Conservation (phyloP, 2,113 vertebrate genomes). For the Gnathonemus longibarbis region DNA sequence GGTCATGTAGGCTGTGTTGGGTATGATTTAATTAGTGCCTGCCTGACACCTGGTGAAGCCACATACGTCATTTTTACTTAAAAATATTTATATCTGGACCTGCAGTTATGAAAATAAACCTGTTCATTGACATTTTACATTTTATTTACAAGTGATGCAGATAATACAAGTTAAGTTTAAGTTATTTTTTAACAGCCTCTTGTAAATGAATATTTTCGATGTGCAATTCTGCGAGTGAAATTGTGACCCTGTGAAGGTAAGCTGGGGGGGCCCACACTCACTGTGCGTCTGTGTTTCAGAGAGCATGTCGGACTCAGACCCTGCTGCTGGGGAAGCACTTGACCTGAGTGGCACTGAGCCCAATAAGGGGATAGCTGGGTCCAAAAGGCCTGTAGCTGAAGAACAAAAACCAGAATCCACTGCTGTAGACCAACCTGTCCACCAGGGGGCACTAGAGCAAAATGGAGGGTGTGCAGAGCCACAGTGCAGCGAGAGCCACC, state of each 20-base stretch:
- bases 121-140: not conserved
- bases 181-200: not conserved
- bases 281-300: constrained; percentile 56
- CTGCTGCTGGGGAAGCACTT: constrained; percentile 53
- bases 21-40: not conserved
- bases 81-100: not conserved
- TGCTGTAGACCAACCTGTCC: constrained; percentile 17
- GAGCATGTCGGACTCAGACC: constrained; percentile 73
- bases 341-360: constrained; percentile 55
- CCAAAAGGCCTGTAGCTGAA: not conserved
- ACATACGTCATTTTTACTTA: not conserved
- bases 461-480: constrained; percentile 24
- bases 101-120: not conserved
- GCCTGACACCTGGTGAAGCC: not conserved
- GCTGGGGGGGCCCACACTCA: not conserved
- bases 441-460: constrained; percentile 41
- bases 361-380: constrained; percentile 28
- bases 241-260: not conserved
- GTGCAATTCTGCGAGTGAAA: not conserved
- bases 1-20: not conserved
- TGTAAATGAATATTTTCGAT: not conserved
- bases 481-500: not conserved
- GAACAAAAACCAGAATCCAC: constrained; percentile 21
- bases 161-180: not conserved
- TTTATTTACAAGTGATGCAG: not conserved